Evolutionary conservation across 2,797 vertebrate species (phyloP).

Genomic region (Falco columbarius): DNA sequence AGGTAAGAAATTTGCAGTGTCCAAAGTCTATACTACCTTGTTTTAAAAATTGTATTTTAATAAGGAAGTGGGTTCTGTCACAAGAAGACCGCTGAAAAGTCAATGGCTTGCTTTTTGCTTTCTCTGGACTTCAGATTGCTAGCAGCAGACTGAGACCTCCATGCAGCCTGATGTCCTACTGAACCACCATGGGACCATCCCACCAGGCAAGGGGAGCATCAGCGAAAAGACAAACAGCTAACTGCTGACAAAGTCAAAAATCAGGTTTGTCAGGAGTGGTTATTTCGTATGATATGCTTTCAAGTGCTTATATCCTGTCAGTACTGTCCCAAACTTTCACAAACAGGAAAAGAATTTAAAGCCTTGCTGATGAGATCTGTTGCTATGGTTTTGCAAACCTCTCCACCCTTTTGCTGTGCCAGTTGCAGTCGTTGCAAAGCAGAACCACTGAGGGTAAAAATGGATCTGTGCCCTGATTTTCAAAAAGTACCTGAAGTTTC

Average conservation of each 20-base stretch:
- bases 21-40: not conserved
- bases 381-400: not conserved
- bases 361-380: not conserved
- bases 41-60: not conserved
- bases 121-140: not conserved
- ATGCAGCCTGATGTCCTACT: not conserved
- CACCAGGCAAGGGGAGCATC: not conserved
- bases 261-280: not conserved
- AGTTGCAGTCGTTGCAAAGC: not conserved
- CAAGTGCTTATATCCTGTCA: not conserved
- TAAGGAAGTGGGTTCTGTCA: not conserved
- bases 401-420: not conserved
- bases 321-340: not conserved
- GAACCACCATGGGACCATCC: not conserved
- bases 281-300: not conserved
- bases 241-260: not conserved
- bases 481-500: not conserved
- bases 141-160: not conserved
- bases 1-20: not conserved
- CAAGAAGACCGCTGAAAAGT: not conserved
- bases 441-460: not conserved
- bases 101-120: not conserved
- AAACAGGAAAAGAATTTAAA: not conserved
- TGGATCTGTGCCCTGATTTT: not conserved
- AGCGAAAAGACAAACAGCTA: not conserved